Percentiles rank a stretch among this genome's conserved stretches.
Conservation (phyloP, 2,888 invertebrate genomes). For the Iselma pallidipennis region DNA sequence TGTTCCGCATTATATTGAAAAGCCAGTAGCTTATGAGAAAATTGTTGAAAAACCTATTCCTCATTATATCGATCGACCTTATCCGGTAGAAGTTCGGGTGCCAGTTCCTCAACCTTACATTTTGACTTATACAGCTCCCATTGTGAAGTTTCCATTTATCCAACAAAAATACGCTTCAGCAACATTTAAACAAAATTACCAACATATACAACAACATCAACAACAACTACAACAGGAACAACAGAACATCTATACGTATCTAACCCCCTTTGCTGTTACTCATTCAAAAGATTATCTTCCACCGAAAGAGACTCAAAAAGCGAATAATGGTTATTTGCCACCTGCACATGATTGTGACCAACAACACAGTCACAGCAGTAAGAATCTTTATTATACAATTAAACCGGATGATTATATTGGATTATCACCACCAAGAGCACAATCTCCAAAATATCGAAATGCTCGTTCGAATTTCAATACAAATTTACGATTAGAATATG, state of each 20-base stretch:
- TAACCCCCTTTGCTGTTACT: not conserved
- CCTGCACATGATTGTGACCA: constrained; percentile 24
- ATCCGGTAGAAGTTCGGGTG: constrained; percentile 32
- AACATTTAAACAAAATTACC: constrained; percentile 5
- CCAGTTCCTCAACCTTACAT: constrained; percentile 32
- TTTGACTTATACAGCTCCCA: not conserved
- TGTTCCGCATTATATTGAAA: constrained; percentile 59
- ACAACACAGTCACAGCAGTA: constrained; percentile 12
- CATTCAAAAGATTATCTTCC: constrained; percentile 6
- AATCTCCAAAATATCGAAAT: constrained; percentile 39
- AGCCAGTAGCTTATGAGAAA: constrained; percentile 58
- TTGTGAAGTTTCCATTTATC: not conserved
- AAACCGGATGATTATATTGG: constrained; percentile 56
- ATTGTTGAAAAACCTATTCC: constrained; percentile 43
- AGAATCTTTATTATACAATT: constrained; percentile 28
- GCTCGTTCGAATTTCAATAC: constrained; percentile 62
- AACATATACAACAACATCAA: constrained; percentile 23
- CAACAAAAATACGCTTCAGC: not conserved
- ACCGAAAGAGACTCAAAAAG: not conserved
- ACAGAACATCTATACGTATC: constrained; percentile 13
- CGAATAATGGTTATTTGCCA: constrained; percentile 29
- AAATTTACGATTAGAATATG: constrained; percentile 76
- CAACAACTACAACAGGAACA: constrained; percentile 21
- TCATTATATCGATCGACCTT: constrained; percentile 37
- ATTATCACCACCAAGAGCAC: constrained; percentile 57